A percentile compares a stretch with the other conserved stretches of the same genome.
phyloP scores from a whole-genome alignment of 2,888 invertebrate species.

The Linhomoeus sp. region DNA sequence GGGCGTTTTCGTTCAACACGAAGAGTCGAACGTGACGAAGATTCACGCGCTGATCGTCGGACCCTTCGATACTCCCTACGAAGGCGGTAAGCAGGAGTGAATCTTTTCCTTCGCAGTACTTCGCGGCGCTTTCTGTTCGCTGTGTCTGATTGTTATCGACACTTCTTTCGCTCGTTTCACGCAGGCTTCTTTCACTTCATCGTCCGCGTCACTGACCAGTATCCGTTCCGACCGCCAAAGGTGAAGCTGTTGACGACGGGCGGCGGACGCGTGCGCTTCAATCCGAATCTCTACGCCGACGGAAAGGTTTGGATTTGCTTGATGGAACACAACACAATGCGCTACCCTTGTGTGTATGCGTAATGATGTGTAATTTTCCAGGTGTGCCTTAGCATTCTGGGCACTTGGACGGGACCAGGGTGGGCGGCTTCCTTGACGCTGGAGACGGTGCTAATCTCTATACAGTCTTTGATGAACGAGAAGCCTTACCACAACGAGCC shows the following conservation, averaged over 20 bases:
- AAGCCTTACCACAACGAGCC: conserved; percentile 42
- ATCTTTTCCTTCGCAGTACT: too few relatives aligned
- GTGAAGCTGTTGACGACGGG: conserved; percentile 40
- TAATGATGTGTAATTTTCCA: not conserved
- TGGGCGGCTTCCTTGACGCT: conserved; percentile 41
- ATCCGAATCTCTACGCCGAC: conserved; percentile 40
- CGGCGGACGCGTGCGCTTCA: conserved; percentile 37
- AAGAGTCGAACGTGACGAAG: conserved; percentile 37
- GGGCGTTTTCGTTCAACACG: conserved; percentile 38
- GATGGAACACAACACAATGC: not conserved
- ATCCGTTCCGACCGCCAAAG: conserved; percentile 38
- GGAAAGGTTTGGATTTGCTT: conserved; percentile 32
- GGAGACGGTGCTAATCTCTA: conserved; percentile 38
- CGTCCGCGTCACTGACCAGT: conserved; percentile 37
- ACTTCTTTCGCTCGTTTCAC: too few relatives aligned
- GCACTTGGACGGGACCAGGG: conserved; percentile 40
- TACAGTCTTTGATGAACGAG: conserved; percentile 40
- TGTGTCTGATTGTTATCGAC: too few relatives aligned
- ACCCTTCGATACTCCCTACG: conserved; percentile 41
- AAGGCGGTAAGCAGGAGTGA: conserved; percentile 33
- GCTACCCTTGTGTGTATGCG: not conserved
- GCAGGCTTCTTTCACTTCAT: conserved; percentile 36
- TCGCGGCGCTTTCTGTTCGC: too few relatives aligned
- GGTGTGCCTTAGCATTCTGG: conserved; percentile 10
- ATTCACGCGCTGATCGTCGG: conserved; percentile 40